Evolutionary conservation across 1,140 invertebrate species (phyloP).

Genomic region (Heliconius hewitsoni): DNA sequence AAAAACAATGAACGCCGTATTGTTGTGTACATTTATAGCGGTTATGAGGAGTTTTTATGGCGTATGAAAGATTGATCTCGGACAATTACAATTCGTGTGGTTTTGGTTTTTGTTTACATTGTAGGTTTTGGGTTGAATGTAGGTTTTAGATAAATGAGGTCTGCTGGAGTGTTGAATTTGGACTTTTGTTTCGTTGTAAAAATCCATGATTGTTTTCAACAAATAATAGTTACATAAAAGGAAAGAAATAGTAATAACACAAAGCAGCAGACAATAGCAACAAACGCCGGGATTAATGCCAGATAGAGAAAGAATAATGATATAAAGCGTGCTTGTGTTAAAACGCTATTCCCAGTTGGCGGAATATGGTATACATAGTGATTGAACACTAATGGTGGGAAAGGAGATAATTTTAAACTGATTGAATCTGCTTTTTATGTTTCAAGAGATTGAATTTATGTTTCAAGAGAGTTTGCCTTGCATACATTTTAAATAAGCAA

Average conservation of each 20-base stretch:
- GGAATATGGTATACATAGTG: too few species aligned
- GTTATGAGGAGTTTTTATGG: constrained; percentile 38
- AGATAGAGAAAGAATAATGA: too few species aligned
- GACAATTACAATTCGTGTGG: constrained; percentile 24
- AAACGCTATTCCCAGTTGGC: too few species aligned
- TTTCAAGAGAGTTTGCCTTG: too few species aligned
- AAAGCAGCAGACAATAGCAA: too few species aligned
- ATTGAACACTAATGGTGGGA: too few species aligned
- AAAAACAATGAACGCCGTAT: constrained; percentile 51
- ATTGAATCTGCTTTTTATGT: too few species aligned
- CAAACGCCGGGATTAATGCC: too few species aligned
- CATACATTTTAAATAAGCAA: too few species aligned
- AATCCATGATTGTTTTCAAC: not conserved
- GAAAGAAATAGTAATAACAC: not conserved
- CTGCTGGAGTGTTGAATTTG: not conserved
- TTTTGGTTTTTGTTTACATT: not conserved
- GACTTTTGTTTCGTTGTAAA: not conserved
- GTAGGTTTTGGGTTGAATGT: not conserved
- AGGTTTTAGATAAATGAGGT: constrained; percentile 1
- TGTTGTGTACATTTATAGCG: constrained; percentile 45
- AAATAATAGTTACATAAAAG: not conserved
- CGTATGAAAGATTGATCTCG: constrained; percentile 33
- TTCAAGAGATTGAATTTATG: too few species aligned
- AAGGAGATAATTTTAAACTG: too few species aligned
- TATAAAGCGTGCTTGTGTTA: too few species aligned